Percentiles rank a stretch among this genome's conserved stretches.
phyloP scores from a whole-genome alignment of 2,797 vertebrate species.

The Todus mexicanus region DNA sequence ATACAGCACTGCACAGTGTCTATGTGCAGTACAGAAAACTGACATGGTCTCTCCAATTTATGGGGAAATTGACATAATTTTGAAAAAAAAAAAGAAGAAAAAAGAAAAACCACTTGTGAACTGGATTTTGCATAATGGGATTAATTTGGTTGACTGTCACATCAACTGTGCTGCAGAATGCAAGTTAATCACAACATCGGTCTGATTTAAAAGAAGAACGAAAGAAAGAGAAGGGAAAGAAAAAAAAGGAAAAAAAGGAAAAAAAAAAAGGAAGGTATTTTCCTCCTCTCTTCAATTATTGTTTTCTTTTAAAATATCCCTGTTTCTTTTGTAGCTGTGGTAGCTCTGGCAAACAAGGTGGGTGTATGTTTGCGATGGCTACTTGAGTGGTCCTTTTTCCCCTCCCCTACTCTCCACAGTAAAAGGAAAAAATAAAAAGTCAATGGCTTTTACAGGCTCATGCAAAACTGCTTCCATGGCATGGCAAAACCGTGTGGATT shows the following conservation, averaged over 20 bases:
- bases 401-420: not conserved
- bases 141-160: slow-evolving; percentile 83
- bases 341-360: not conserved
- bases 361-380: not conserved
- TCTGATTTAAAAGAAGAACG: slow-evolving; percentile 65
- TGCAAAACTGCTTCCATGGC: not conserved
- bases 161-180: slow-evolving; percentile 74
- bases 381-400: not conserved
- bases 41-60: slow-evolving; percentile 77
- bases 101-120: slow-evolving; percentile 78
- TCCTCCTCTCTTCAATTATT: slow-evolving; percentile 28
- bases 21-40: slow-evolving; percentile 70
- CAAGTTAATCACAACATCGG: slow-evolving; percentile 77
- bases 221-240: slow-evolving; percentile 46
- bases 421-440: not conserved
- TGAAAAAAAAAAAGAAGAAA: slow-evolving; percentile 54
- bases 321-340: not conserved
- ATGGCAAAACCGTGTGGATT: not conserved
- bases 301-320: slow-evolving; percentile 23
- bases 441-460: slow-evolving; percentile 13
- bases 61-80: slow-evolving; percentile 79
- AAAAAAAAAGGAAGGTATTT: slow-evolving; percentile 25
- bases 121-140: slow-evolving; percentile 83
- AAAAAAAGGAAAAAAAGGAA: not conserved
- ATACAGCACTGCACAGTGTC: slow-evolving; percentile 59